A percentile compares a stretch with the other conserved stretches of the same genome.
These are phyloP conservation scores for Pangasius larnaudii DNA, from an alignment of 2,797 vertebrate genomes.

Conservation along the genomic window DNA sequence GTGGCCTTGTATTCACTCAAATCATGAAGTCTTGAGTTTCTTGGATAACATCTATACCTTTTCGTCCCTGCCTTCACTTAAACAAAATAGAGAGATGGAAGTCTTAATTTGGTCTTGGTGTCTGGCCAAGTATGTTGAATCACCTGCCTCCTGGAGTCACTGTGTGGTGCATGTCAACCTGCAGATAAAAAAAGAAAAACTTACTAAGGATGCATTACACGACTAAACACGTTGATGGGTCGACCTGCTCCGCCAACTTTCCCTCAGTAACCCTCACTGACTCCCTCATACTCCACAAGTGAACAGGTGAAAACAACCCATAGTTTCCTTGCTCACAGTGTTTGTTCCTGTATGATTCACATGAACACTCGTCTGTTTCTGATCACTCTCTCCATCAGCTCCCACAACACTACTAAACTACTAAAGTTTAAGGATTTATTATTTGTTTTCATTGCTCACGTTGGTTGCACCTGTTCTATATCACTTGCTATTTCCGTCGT, in stretches of 20 bases:
- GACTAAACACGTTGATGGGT: background rate
- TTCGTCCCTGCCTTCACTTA: conserved; percentile 26
- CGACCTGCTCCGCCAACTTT: background rate
- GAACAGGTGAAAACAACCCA: background rate
- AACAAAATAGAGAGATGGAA: conserved; percentile 28
- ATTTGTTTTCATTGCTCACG: background rate
- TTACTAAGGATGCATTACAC: conserved; percentile 1
- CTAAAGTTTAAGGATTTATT: background rate
- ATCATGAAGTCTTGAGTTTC: conserved; percentile 39
- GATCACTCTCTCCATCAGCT: background rate
- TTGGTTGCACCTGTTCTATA: background rate
- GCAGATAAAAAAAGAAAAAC: conserved; percentile 21
- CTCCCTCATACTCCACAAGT: background rate
- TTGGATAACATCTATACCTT: conserved; percentile 43
- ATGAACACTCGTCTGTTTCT: background rate
- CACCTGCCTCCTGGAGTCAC: conserved; percentile 23
- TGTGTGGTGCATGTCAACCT: conserved; percentile 27
- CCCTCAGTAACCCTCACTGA: background rate
- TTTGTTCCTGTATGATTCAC: background rate
- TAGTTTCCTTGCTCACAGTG: background rate
- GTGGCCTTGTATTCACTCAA: conserved; percentile 33
- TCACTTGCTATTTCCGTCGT: background rate
- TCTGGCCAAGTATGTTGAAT: conserved; percentile 38
- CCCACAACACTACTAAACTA: background rate
- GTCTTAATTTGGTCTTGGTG: conserved; percentile 48